Evolutionary conservation across 2,797 vertebrate species (phyloP), one percentile per base, ranked within the genome.

Genomic region (Garrulus glandarius): DNA sequence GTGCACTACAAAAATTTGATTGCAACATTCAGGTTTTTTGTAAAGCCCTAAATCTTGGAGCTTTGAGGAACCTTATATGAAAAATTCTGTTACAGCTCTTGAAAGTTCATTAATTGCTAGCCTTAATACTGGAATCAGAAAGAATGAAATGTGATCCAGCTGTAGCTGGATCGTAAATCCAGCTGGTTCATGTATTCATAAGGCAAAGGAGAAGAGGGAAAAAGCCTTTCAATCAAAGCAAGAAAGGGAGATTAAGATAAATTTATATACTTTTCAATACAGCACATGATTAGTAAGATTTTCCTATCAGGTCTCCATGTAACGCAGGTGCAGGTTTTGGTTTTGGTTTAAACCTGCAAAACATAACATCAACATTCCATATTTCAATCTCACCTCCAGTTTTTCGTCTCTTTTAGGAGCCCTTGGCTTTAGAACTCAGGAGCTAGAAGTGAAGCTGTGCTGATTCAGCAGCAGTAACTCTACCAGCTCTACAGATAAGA

Each of bases 121-220:
- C 44, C 41, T 76, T 93, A 72, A 70, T 50, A 83, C 1, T 61
- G 74, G 75, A 91, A 86, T 74, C 13, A 47, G 65, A 87, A 95
- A 93, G 59, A 93, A 87, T 60, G 77, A 91, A 91, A 91, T 56
- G 18, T 60, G 77, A 90, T 81, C 83, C 77, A 78, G 57, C 56
- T 78, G 27, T 22, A 94, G 52, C 24, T 77, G 29, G 26, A 71
- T 75, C 69, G 68, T 83, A 87, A 94, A 95, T 85, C 57, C 83
- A 91, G 39, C n/a, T 87, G 76, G 26, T 53, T 90, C 17, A 36
- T 44, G 65, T 6, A 13, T 75, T 71, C 88, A 78, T 67, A 89
- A 78, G 57, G 63, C 57, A 60, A 75, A 75, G 43, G n/a, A 94
- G 30, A 82, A 89, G 79, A 50, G 34, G 46, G 13, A 69, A 80